A percentile compares a stretch with the other conserved stretches of the same genome.
phyloP scores from a whole-genome alignment of 2,888 invertebrate genomes.

The Exocentrus adspersus region DNA sequence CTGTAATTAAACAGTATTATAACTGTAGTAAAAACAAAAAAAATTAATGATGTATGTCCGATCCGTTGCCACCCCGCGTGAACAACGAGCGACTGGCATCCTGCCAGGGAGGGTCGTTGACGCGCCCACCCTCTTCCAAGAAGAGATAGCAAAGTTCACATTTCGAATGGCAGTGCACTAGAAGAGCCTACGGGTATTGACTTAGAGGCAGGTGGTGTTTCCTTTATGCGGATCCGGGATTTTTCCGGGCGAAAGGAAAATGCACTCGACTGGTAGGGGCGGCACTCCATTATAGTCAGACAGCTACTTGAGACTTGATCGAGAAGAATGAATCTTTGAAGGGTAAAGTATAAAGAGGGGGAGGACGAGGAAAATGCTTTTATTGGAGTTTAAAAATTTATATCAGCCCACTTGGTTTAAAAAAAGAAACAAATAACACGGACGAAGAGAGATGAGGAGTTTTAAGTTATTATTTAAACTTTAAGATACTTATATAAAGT shows the following conservation, averaged over 20 bases:
- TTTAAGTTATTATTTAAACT: too few relatives aligned
- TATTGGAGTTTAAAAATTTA: background rate
- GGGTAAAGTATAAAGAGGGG: too few relatives aligned
- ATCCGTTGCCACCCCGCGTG: background rate
- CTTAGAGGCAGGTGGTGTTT: slow-evolving; percentile 6
- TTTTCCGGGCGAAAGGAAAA: slow-evolving; percentile 1
- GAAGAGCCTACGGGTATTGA: slow-evolving; percentile 5
- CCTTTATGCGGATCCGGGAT: background rate
- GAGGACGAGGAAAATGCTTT: background rate
- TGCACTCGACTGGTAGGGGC: background rate
- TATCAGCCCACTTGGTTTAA: too few relatives aligned
- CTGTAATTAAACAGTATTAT: too few relatives aligned
- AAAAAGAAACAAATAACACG: too few relatives aligned
- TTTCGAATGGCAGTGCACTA: slow-evolving; percentile 2
- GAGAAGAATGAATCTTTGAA: too few relatives aligned
- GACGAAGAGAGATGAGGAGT: too few relatives aligned
- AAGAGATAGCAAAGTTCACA: background rate
- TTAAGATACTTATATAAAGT: too few relatives aligned
- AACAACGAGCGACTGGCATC: background rate
- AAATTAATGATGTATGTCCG: background rate
- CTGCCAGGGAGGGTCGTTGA: slow-evolving; percentile 8
- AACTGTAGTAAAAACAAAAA: too few relatives aligned
- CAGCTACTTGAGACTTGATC: too few relatives aligned
- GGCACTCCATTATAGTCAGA: too few relatives aligned
- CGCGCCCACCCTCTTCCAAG: background rate